Evolutionary conservation across 2,888 invertebrate species (phyloP), one percentile per base, ranked within the genome.

Genomic region (Polyommatus icarus): DNA sequence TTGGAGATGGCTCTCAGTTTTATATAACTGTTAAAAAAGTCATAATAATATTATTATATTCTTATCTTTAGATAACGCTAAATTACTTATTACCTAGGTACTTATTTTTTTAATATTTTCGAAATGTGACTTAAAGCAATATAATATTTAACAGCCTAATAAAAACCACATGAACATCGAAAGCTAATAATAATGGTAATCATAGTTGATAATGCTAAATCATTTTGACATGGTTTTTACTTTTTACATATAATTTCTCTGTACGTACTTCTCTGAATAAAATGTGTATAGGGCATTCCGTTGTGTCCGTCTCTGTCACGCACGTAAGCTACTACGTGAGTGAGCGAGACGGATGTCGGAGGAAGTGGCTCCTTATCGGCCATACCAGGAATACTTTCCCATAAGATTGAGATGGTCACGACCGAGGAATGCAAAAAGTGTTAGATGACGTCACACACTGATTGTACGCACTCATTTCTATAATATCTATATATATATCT

Each of bases 361-460:
- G 89, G 89, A 90, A 91, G 90, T 87, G 83, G 85, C 83, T 86
- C 84, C 89, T 91, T 91, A 91, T 91, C 91, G 88, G 89, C 87
- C 92, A 92, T 92, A 91, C 93, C 92, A 84, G 87, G 90, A 92
- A 92, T 92, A 91, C 92, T 92, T 91, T 91, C 91, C 91, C 92
- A 92, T 91, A 92, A 75, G 90, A 91, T 89, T 90, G 87, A 88
- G 84, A 85, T 83, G 87, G 80, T 79, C 36, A 82, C 82, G 85
- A 85, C 85, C 86, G 84, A 84, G 89, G 89, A 89, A 90, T 90
- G 89, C 88, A 87, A 88, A 89, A 90, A 89, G 85, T 86, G 83
- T 79, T 81, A 29, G 29, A 24, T 54, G 54, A 50, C 67, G 29
- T 67, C 67, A 67, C 54, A 54, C 54, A 18, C 29, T 32, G 8